A percentile compares a stretch with the other conserved stretches of the same genome.
These are phyloP conservation scores for Tetramorium bicarinatum DNA, from an alignment of 2,888 invertebrate genomes.

Conservation along the genomic window DNA sequence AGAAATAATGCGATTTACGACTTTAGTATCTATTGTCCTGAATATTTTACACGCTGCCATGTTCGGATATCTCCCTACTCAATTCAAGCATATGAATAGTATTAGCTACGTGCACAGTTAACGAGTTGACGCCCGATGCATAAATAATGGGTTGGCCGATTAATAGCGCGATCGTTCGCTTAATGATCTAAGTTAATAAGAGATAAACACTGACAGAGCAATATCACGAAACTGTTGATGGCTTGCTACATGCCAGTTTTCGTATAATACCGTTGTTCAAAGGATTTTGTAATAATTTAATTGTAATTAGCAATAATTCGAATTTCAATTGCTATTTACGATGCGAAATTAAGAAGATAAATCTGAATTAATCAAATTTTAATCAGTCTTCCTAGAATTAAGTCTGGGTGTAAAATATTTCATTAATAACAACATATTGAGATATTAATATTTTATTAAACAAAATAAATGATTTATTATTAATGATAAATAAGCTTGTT, in stretches of 20 bases:
- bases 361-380: neutral
- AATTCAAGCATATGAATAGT: constrained; percentile 37
- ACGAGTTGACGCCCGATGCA: constrained; percentile 65
- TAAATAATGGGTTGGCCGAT: constrained; percentile 68
- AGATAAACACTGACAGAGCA: constrained; percentile 67
- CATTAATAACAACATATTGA: neutral
- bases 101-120: constrained; percentile 57
- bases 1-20: constrained; percentile 20
- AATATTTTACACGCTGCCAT: constrained; percentile 23
- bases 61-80: constrained; percentile 14
- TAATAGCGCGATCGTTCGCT: constrained; percentile 68
- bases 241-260: constrained; percentile 25
- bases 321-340: neutral
- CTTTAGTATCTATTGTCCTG: constrained; percentile 3
- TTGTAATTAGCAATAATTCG: constrained; percentile 14
- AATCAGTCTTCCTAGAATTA: neutral
- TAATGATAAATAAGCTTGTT: neutral
- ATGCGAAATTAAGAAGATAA: neutral
- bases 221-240: constrained; percentile 59
- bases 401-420: neutral
- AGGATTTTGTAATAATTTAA: neutral
- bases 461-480: neutral
- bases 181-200: constrained; percentile 72
- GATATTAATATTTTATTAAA: neutral
- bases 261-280: neutral